Evolutionary conservation across 2,797 vertebrate genomes (phyloP).

Genomic region (Syngnathus rostellatus): DNA sequence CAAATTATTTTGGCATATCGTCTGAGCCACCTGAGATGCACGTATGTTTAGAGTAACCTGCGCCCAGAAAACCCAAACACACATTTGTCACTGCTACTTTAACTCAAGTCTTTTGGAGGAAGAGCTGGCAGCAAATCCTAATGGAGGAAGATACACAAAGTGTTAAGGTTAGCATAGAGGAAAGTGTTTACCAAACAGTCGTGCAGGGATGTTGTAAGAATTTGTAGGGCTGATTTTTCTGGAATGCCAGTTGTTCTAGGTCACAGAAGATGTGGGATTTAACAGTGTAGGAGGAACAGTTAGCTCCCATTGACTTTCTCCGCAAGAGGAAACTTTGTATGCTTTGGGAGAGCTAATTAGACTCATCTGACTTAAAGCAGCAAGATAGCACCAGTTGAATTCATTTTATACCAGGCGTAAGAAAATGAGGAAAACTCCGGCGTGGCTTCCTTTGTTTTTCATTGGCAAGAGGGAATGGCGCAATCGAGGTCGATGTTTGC

Average conservation of each 20-base stretch:
- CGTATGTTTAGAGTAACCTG: slow-evolving; percentile 20
- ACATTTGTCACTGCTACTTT: slow-evolving; percentile 23
- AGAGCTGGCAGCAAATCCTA: slow-evolving; percentile 13
- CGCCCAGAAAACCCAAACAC: not conserved
- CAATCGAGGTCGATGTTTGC: slow-evolving; percentile 34
- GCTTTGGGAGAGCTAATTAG: slow-evolving; percentile 18
- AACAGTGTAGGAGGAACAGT: slow-evolving; percentile 41
- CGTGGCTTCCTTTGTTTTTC: slow-evolving; percentile 33
- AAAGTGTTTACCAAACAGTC: slow-evolving; percentile 57
- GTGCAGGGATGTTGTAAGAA: slow-evolving; percentile 49
- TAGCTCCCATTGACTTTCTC: slow-evolving; percentile 34
- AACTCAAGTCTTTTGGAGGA: slow-evolving; percentile 12
- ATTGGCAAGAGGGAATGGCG: slow-evolving; percentile 35
- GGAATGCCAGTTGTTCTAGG: slow-evolving; percentile 52
- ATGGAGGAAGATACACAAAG: slow-evolving; percentile 21
- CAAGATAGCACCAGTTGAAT: slow-evolving; percentile 25
- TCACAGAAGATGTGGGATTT: slow-evolving; percentile 50
- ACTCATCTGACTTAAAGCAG: slow-evolving; percentile 40
- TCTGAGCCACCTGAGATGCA: slow-evolving; percentile 27
- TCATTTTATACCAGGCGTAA: slow-evolving; percentile 23
- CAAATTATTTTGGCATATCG: slow-evolving; percentile 52
- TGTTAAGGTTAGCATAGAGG: slow-evolving; percentile 16
- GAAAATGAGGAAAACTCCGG: slow-evolving; percentile 32
- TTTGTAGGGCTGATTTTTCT: slow-evolving; percentile 50
- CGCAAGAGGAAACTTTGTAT: slow-evolving; percentile 22